These are phyloP conservation scores for Microcebus jonahi DNA, from an alignment of 2,113 vertebrate species.

Conservation along the genomic window DNA sequence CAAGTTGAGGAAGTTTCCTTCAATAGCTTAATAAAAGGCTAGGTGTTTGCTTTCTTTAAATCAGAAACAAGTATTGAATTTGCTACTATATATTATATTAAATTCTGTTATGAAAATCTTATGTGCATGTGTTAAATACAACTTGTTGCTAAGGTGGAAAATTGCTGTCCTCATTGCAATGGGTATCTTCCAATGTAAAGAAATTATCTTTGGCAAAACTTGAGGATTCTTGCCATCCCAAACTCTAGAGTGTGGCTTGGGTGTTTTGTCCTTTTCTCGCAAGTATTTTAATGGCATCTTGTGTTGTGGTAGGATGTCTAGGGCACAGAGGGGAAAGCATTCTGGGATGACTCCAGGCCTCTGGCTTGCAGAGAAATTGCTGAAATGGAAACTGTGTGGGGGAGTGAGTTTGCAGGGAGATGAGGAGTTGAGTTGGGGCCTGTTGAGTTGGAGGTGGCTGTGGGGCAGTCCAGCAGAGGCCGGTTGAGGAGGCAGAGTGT, in stretches of 20 bases:
- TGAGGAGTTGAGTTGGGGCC: not conserved
- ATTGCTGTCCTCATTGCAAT: not conserved
- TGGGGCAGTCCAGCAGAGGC: not conserved
- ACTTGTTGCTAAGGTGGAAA: not conserved
- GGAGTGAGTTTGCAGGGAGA: not conserved
- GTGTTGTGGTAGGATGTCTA: not conserved
- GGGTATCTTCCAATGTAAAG: not conserved
- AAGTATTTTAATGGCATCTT: not conserved
- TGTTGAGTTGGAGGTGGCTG: not conserved
- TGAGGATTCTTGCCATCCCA: not conserved
- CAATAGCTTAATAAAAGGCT: not conserved
- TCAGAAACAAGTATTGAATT: not conserved
- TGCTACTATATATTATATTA: not conserved
- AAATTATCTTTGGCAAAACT: not conserved
- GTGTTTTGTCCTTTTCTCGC: not conserved
- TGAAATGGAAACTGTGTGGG: not conserved
- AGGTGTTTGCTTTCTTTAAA: not conserved
- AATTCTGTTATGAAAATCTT: not conserved
- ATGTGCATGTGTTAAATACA: not conserved
- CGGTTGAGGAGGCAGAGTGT: not conserved
- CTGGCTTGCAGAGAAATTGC: not conserved
- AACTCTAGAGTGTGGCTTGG: not conserved
- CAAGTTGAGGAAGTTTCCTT: not conserved
- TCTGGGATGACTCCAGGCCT: not conserved
- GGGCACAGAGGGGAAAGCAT: not conserved